Base-by-base conservation (phyloP, 2,797 vertebrate species). In the Nyctalus aviator region DNA sequence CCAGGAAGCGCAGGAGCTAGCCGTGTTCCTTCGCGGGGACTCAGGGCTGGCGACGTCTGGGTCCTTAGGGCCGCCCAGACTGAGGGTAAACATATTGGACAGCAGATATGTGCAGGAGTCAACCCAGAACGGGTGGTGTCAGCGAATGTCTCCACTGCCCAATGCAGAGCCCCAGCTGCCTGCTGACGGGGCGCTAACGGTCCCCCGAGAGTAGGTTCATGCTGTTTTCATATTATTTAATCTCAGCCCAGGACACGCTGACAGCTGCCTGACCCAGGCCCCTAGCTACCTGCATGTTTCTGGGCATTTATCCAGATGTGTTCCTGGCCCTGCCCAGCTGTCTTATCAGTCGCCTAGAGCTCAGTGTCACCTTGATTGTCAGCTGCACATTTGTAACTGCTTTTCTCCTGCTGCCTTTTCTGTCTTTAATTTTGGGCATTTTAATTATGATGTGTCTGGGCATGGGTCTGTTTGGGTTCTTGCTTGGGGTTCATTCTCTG, bases 121-220 rank as follows among this genome's bases (percentile, higher is more conserved):
- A 20, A 11, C 69, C 50, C 85, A 71, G 79, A 41, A 25, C 1
- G 6, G 44, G 6, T 18, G 27, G 6, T 64, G 59, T 37, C 68
- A 50, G 64, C 9, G 72, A 37, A 2, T 5, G 13, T 62, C 78
- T 73, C 59, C 35, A n/a, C 18, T 37, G 20, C 25, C 32, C 5
- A 0, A 13, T 59, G 62, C 2, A 0, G 50, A 75, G 35, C n/a
- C 18, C 21, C 23, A 68, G 48, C 11, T 0, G 1, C 53, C 69
- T 71, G 25, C 35, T 10, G 21, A 32, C 0, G 7, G 44, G 32
- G 48, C 18, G 83, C 76, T 35, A 6, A 55, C 8, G 46, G 57
- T 48, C 53, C 68, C 35, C 32, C 1, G 6, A 57, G 59, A 72
- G 25, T 20, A 21, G 37, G 27, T 71, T 46, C 69, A 6, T 3